Conservation (phyloP, 2,113 vertebrate species). For the Tyrannus savana region DNA sequence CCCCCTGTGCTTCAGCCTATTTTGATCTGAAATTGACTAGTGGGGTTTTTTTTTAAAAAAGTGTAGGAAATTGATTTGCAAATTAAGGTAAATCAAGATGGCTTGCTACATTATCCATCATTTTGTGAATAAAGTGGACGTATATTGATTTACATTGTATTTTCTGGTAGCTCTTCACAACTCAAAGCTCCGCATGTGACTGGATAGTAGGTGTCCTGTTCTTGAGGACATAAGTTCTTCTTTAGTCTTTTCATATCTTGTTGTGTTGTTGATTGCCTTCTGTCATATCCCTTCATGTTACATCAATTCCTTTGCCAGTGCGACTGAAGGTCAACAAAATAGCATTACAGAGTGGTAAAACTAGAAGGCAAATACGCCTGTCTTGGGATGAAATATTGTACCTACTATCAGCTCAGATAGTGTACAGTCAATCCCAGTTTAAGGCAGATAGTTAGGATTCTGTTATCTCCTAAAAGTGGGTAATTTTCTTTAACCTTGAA, state of each 20-base stretch:
- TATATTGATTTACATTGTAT: conserved; percentile 34
- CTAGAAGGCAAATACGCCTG: conserved; percentile 3
- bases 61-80: conserved; percentile 63
- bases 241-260: background rate
- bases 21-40: conserved; percentile 63
- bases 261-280: conserved; percentile 35
- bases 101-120: conserved; percentile 52
- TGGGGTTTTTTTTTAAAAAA: background rate
- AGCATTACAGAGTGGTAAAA: conserved; percentile 8
- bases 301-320: background rate
- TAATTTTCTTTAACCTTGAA: conserved; percentile 64
- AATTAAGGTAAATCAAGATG: conserved; percentile 69
- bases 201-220: background rate
- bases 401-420: conserved; percentile 32
- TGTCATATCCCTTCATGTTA: background rate
- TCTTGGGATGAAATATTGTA: conserved; percentile 43
- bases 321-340: conserved; percentile 26
- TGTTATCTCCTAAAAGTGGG: conserved; percentile 58
- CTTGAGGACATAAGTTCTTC: background rate
- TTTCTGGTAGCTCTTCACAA: conserved; percentile 3
- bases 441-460: conserved; percentile 52
- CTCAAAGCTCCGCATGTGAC: background rate
- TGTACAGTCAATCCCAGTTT: conserved; percentile 42
- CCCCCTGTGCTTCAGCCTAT: background rate
- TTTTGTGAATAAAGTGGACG: conserved; percentile 11